phyloP scores from a whole-genome alignment of 2,113 vertebrate genomes.

The Bujurquina vittata region DNA sequence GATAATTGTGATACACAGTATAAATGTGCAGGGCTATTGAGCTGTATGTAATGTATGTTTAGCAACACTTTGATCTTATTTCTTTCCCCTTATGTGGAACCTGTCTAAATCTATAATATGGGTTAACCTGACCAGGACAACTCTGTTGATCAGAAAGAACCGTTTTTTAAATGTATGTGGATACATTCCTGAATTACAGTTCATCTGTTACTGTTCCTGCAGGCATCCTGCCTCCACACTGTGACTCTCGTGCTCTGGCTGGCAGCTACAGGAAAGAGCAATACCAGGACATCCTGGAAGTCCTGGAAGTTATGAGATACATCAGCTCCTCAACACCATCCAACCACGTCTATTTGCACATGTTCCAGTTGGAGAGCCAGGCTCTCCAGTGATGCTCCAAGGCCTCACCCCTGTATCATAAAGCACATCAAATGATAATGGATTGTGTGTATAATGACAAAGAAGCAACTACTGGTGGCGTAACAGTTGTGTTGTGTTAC shows the following conservation, averaged over 20 bases:
- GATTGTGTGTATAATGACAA: no score
- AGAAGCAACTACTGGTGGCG: no score
- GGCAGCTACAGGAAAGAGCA: constrained; percentile 88
- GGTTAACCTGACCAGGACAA: no score
- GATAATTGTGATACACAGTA: no score
- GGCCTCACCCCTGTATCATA: constrained; percentile 65
- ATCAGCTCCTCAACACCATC: constrained; percentile 83
- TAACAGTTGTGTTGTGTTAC: constrained; percentile 63
- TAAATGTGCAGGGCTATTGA: no score
- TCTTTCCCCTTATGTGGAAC: no score
- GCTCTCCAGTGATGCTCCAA: constrained; percentile 86
- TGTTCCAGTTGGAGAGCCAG: constrained; percentile 92
- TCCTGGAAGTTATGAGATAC: constrained; percentile 88
- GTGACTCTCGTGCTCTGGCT: constrained; percentile 90
- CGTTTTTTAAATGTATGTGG: background rate
- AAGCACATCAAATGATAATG: no score
- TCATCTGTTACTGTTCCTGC: constrained; percentile 10
- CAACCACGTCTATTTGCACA: constrained; percentile 87
- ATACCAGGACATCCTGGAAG: constrained; percentile 87
- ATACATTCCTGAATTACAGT: background rate
- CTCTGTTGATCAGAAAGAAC: no score
- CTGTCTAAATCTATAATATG: no score
- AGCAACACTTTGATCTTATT: no score
- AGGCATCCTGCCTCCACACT: constrained; percentile 95
- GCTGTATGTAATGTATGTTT: no score